Evolutionary conservation across 2,113 vertebrate genomes (phyloP), one percentile per base, ranked within the genome.

Genomic region (Malurus alboscapulatus): DNA sequence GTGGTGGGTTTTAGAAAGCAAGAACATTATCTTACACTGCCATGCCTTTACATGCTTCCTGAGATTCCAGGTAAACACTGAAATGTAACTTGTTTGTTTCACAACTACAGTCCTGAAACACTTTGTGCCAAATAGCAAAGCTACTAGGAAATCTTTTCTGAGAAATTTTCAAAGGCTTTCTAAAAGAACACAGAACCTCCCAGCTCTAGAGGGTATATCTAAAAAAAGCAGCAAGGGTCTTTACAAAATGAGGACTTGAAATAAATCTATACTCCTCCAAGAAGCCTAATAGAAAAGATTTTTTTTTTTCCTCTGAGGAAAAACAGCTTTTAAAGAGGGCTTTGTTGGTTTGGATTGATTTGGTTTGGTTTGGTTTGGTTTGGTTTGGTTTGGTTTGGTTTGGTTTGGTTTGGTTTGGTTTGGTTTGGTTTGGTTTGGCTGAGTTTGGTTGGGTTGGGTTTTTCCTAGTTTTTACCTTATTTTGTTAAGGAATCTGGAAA

Each of bases 91-190:
- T 69, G 9, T 58, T 86, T 91, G 58, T 67, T 83, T 86, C 55
- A 54, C 32, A 90, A 19, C 17, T 51, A 50, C 22, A 47, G 29
- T 73, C 14, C 26, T 90, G n/a, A 63, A 77, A 34, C 68, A 36
- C 20, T 87, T 91, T 42, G 17, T 76, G 16, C 12, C 59, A 81
- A 84, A 47, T 18, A 89, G 20, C 27, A 90, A 88, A 88, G 32
- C 38, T 69, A 59, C 38, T 4, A 55, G 44, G 51, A 93, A 65
- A 62, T 55, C 2, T 68, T 74, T 48, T 51, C 55, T 44, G 29
- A 54, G 29, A 92, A 77, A 55, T 88, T 83, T 90, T 83, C 82
- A 77, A 73, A 95, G 80, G 72, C 38, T 44, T 74, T 90, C 30
- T 55, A 47, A 73, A 68, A 81, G 53, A 65, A 12, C 24, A 53